Evolutionary conservation across 2,797 vertebrate species (phyloP).

Genomic region (Lycodopsis pacificus): DNA sequence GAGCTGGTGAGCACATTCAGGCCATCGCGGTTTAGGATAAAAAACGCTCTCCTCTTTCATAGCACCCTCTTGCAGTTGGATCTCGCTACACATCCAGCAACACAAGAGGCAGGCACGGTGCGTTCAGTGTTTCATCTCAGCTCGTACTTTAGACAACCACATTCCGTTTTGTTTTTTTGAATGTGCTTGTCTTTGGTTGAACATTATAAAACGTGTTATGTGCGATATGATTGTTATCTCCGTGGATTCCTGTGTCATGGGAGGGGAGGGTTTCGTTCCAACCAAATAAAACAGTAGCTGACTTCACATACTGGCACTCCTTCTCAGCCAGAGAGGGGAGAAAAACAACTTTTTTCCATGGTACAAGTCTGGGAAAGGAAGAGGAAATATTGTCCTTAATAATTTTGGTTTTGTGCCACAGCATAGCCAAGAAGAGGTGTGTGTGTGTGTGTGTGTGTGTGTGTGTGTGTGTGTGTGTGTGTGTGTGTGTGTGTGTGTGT

Average conservation of each 20-base stretch:
- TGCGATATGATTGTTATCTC: neutral
- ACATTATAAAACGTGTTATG: neutral
- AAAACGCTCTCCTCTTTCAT: conserved; percentile 33
- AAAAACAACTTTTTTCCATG: neutral
- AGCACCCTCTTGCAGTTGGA: conserved; percentile 58
- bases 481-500: no score
- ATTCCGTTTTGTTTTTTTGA: neutral
- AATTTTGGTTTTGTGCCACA: neutral
- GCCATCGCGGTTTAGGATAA: conserved; percentile 24
- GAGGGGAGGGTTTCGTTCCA: neutral
- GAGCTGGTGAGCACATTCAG: conserved; percentile 7
- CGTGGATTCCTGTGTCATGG: neutral
- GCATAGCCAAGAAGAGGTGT: neutral
- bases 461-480: neutral
- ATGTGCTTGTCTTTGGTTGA: neutral
- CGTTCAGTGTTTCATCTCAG: conserved; percentile 47
- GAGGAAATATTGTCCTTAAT: neutral
- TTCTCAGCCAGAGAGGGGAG: neutral
- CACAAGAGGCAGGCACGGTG: conserved; percentile 45
- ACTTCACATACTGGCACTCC: neutral
- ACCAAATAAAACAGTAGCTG: neutral
- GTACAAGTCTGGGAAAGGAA: neutral
- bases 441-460: no score
- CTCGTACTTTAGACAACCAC: conserved; percentile 26
- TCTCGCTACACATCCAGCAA: conserved; percentile 48